phyloP scores from a whole-genome alignment of 2,113 vertebrate genomes.

The Lepidiolamprologus cunningtoni region DNA sequence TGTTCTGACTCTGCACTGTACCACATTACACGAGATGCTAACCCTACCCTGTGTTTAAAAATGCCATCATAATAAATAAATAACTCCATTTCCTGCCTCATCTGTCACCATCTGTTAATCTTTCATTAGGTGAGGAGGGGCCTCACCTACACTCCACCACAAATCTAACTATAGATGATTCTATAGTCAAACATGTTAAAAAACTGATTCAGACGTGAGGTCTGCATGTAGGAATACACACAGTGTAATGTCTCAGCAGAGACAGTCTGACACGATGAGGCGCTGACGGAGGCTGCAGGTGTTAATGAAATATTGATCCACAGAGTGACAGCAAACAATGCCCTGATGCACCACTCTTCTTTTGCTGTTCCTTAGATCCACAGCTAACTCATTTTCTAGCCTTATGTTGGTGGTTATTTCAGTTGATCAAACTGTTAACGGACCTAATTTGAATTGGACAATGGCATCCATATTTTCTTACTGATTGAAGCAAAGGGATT shows the following conservation, averaged over 20 bases:
- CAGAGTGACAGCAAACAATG: not conserved
- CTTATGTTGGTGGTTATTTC: not conserved
- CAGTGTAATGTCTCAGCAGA: not conserved
- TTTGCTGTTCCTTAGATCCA: not conserved
- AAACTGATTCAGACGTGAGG: not conserved
- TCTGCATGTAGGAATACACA: not conserved
- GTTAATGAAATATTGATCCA: conserved; percentile 57
- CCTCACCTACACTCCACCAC: not conserved
- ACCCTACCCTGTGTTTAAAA: not conserved
- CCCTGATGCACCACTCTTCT: not conserved
- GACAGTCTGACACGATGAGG: not conserved
- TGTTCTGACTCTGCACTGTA: not conserved
- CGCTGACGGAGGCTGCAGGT: not conserved
- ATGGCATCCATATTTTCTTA: not conserved
- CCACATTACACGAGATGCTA: not conserved
- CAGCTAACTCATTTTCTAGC: not conserved
- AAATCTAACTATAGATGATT: not conserved
- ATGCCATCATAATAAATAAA: not conserved
- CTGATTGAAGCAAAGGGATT: not conserved
- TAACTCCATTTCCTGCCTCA: too few relatives aligned
- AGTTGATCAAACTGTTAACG: not conserved
- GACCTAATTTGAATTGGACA: not conserved
- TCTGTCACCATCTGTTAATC: not conserved
- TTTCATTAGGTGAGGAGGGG: not conserved
- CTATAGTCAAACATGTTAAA: not conserved